Conservation (phyloP, 2,113 vertebrate species). For the Myiozetetes cayanensis region DNA sequence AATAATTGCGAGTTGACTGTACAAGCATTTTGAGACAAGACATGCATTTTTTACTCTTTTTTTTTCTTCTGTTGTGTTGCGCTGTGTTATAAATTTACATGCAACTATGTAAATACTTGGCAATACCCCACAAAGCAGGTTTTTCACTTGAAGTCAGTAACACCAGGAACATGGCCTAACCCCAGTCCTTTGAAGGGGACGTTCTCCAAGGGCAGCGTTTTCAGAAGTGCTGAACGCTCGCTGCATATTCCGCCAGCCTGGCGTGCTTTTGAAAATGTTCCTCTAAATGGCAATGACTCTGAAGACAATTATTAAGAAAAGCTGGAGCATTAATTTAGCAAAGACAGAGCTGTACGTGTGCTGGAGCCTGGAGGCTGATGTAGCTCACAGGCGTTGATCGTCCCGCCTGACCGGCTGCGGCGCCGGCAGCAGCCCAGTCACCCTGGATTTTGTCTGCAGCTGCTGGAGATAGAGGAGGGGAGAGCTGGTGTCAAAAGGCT, state of each 20-base stretch:
- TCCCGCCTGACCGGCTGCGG: background rate
- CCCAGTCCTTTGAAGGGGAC: background rate
- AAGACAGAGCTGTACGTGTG: background rate
- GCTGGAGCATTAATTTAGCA: background rate
- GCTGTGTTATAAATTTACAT: background rate
- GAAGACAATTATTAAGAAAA: background rate
- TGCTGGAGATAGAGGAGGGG: background rate
- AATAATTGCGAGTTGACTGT: background rate
- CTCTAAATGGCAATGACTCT: background rate
- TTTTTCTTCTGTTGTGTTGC: background rate
- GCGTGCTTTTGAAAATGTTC: background rate
- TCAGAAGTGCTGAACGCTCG: rapidly evolving
- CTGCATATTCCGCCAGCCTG: background rate
- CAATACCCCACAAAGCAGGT: background rate
- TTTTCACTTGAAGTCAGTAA: background rate
- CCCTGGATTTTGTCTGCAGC: background rate
- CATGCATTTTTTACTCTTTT: background rate
- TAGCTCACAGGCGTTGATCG: background rate
- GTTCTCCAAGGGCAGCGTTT: background rate
- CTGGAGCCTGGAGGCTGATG: background rate
- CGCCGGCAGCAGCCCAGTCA: background rate
- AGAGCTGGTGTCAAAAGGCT: background rate
- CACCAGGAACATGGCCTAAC: background rate
- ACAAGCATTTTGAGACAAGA: background rate
- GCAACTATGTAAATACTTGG: background rate